A percentile compares a stretch with the other conserved stretches of the same genome.
Conservation (phyloP, 2,113 vertebrate genomes). For the Setophaga kirtlandii region DNA sequence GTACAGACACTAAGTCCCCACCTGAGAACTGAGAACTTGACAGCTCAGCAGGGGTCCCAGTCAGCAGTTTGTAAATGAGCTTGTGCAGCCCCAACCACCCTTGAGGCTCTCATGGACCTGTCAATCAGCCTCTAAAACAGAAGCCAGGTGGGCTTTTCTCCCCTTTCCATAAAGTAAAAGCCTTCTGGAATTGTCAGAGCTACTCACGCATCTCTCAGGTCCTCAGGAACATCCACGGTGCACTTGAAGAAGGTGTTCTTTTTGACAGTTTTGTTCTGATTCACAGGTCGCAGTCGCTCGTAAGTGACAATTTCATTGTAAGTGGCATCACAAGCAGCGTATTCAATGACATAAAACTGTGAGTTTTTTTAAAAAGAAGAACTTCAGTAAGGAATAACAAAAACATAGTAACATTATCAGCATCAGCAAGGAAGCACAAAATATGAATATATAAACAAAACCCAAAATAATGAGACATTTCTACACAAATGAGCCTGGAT, state of each 20-base stretch:
- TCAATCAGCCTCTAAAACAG: not conserved
- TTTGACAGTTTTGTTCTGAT: conserved; percentile 84
- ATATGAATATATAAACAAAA: not conserved
- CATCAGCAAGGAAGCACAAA: not conserved
- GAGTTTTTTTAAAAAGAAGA: not conserved
- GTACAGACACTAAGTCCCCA: not conserved
- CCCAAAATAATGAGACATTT: not conserved
- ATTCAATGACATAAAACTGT: conserved; percentile 86
- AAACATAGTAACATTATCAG: not conserved
- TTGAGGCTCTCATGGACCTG: not conserved
- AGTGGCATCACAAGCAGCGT: conserved; percentile 86
- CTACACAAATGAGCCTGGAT: not conserved
- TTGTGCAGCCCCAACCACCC: not conserved
- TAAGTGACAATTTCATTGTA: conserved; percentile 87
- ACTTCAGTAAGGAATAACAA: not conserved
- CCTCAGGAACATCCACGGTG: conserved; percentile 83
- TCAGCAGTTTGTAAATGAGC: not conserved
- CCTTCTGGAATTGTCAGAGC: not conserved
- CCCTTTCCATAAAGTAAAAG: not conserved
- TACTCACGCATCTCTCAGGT: conserved; percentile 85
- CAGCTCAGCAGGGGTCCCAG: not conserved
- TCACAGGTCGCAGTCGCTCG: conserved; percentile 83
- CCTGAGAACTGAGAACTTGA: not conserved
- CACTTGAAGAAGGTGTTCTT: conserved; percentile 87
- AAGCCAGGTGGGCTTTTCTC: not conserved